These are phyloP conservation scores for Panthera uncia DNA, from an alignment of 2,113 vertebrate species.

Conservation along the genomic window DNA sequence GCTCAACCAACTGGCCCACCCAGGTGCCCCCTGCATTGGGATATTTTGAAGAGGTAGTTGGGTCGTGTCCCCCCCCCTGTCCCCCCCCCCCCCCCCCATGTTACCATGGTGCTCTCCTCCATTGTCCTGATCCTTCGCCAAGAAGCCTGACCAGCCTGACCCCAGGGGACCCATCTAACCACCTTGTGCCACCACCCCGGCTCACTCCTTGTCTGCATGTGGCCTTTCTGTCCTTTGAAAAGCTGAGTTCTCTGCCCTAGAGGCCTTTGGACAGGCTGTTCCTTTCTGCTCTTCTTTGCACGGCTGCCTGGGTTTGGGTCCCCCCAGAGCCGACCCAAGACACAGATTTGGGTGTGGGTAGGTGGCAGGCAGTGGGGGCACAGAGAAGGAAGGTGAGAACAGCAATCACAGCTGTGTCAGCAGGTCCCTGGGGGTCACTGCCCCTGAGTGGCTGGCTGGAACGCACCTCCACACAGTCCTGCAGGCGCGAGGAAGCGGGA, in stretches of 20 bases:
- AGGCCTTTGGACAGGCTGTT: neutral
- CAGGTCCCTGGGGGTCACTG: neutral
- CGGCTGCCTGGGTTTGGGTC: neutral
- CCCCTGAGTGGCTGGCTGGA: too few relatives aligned
- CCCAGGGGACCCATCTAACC: too few relatives aligned
- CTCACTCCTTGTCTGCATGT: too few relatives aligned
- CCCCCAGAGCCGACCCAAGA: neutral
- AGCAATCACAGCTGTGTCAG: neutral
- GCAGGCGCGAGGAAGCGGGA: fast-evolving
- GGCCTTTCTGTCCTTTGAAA: neutral
- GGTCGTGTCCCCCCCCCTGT: too few relatives aligned
- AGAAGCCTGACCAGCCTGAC: neutral
- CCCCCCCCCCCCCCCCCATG: neutral
- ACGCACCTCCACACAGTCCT: neutral
- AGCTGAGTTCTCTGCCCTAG: neutral
- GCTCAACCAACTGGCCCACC: too few relatives aligned
- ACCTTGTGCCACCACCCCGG: fast-evolving
- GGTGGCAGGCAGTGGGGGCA: neutral
- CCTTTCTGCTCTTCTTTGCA: neutral
- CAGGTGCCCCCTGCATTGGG: too few relatives aligned
- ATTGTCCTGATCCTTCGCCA: neutral
- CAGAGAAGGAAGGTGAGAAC: too few relatives aligned
- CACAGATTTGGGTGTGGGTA: neutral
- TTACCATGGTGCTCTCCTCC: too few relatives aligned
- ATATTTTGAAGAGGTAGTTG: neutral